These are phyloP conservation scores for Acanthurus tractus DNA, from an alignment of 2,797 vertebrate genomes.

Conservation along the genomic window DNA sequence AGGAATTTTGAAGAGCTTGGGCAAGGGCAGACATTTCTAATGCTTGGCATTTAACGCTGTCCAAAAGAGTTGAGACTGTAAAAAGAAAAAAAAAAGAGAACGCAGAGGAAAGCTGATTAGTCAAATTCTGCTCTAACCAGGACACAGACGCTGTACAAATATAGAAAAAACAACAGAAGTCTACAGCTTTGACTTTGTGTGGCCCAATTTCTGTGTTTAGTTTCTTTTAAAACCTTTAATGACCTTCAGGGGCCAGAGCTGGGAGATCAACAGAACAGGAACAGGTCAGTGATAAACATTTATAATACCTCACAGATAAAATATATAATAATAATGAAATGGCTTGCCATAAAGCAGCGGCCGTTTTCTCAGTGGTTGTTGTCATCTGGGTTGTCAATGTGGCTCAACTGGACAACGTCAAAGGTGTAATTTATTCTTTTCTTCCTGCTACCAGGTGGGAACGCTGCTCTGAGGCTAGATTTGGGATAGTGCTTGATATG, in stretches of 20 bases:
- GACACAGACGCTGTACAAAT: conserved; percentile 37
- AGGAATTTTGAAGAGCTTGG: conserved; percentile 82
- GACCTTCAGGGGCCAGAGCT: background rate
- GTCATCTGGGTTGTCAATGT: no score
- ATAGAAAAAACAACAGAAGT: conserved; percentile 31
- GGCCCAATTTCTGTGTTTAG: background rate
- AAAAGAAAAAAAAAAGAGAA: conserved; percentile 43
- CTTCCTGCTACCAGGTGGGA: no score
- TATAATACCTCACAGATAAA: no score
- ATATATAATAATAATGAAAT: no score
- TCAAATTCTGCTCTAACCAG: conserved; percentile 57
- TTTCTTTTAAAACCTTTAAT: conserved; percentile 4
- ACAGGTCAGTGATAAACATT: no score
- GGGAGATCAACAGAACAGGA: no score
- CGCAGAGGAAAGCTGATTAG: conserved; percentile 69
- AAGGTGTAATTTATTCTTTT: no score
- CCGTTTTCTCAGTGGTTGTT: no score
- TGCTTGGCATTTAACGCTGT: conserved; percentile 79
- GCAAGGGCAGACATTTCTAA: conserved; percentile 81
- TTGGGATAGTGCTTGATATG: no score
- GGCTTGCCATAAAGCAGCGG: no score
- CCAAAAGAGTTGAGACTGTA: conserved; percentile 72
- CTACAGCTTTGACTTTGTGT: background rate
- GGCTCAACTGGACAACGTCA: no score
- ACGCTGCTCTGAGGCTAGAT: no score